phyloP scores from a whole-genome alignment of 2,113 vertebrate species.

The Callopanchax toddi region DNA sequence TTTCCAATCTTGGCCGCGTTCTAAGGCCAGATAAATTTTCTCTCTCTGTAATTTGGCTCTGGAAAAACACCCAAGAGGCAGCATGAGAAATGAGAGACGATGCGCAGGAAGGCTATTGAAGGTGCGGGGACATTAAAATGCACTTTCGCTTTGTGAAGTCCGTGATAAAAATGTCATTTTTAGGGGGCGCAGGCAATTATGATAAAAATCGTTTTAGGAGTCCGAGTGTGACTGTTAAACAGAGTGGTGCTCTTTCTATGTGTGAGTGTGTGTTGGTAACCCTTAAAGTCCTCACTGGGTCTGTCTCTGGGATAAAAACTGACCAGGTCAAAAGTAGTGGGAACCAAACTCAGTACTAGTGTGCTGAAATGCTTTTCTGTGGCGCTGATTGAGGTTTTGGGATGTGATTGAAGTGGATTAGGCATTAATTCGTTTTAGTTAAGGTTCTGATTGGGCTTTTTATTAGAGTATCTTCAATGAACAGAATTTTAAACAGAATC shows the following conservation, averaged over 20 bases:
- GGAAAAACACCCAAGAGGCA: conserved; percentile 62
- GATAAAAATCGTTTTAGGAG: conserved; percentile 36
- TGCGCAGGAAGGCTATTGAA: conserved; percentile 14
- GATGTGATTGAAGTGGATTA: too few relatives aligned
- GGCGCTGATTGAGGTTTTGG: too few relatives aligned
- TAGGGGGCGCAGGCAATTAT: conserved; percentile 35
- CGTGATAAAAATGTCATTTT: conserved; percentile 58
- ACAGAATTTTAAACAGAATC: too few relatives aligned
- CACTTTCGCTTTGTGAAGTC: conserved; percentile 39
- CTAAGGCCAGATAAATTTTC: conserved; percentile 53
- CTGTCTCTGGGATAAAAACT: too few relatives aligned
- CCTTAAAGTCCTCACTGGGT: neutral
- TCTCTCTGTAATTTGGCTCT: conserved; percentile 58
- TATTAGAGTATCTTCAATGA: too few relatives aligned
- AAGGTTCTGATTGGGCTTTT: too few relatives aligned
- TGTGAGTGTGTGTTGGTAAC: neutral
- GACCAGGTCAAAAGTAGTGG: neutral
- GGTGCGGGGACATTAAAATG: conserved; percentile 49
- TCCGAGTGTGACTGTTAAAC: conserved; percentile 34
- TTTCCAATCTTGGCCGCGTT: conserved; percentile 56
- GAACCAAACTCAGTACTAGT: too few relatives aligned
- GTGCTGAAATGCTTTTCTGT: too few relatives aligned
- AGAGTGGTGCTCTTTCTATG: conserved; percentile 2
- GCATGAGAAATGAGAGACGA: conserved; percentile 57
- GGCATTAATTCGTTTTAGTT: too few relatives aligned